phyloP scores from a whole-genome alignment of 1,140 invertebrate species.

The Sycophila sp. region DNA sequence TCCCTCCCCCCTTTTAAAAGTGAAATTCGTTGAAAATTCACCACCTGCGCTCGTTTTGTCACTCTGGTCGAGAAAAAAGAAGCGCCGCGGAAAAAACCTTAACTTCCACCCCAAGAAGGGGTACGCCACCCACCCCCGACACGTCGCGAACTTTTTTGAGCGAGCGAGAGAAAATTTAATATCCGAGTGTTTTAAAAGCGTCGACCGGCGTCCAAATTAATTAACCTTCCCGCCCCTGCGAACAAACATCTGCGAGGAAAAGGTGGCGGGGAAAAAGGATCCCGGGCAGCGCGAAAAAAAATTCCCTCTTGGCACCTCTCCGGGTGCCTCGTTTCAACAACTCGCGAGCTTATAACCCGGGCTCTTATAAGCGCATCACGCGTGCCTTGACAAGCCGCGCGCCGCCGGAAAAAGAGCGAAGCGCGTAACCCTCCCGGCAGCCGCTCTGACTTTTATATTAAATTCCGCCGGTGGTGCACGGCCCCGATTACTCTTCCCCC shows the following conservation, averaged over 20 bases:
- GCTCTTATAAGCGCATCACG: conserved; percentile 21
- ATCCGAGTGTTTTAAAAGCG: too few species aligned
- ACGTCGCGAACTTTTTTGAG: too few species aligned
- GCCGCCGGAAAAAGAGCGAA: background rate
- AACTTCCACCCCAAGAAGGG: too few species aligned
- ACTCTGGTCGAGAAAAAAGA: background rate
- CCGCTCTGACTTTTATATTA: conserved; percentile 34
- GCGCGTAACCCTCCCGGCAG: background rate
- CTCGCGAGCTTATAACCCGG: background rate
- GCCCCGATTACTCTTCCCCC: conserved; percentile 16
- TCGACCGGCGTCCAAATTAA: too few species aligned
- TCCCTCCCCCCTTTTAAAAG: background rate
- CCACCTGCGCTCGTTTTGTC: background rate
- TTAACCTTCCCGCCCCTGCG: too few species aligned
- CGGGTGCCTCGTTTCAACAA: background rate
- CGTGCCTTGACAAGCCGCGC: background rate
- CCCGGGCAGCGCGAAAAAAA: background rate
- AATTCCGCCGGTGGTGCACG: conserved; percentile 7
- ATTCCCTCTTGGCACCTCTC: background rate
- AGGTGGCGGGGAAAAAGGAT: background rate
- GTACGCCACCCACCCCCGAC: too few species aligned
- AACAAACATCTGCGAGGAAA: too few species aligned
- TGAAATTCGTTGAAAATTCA: conserved; percentile 13
- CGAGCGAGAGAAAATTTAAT: too few species aligned
- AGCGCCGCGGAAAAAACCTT: too few species aligned